These are phyloP conservation scores for Tipula confusa DNA, from an alignment of 2,888 invertebrate genomes.

Conservation along the genomic window DNA sequence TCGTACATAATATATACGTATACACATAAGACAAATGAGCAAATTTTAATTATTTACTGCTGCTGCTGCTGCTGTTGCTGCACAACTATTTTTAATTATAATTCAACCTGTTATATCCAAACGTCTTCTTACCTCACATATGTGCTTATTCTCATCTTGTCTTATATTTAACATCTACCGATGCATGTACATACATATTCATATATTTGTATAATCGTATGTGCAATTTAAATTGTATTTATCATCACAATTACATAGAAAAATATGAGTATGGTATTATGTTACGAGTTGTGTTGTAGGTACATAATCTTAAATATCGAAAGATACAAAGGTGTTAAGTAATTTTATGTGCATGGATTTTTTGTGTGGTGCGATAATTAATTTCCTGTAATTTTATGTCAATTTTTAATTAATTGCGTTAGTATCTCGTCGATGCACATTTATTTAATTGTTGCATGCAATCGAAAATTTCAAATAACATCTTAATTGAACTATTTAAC, in stretches of 20 bases:
- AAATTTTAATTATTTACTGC: neutral
- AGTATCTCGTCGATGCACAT: neutral
- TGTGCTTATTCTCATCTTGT: neutral
- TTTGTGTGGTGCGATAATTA: slow-evolving; percentile 16
- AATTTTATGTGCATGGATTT: neutral
- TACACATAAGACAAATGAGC: no score
- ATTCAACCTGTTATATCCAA: neutral
- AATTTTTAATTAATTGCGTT: neutral
- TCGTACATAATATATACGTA: no score
- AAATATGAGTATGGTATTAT: neutral
- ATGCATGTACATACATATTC: neutral
- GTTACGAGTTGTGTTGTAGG: neutral
- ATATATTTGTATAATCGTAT: neutral
- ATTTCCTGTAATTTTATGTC: slow-evolving; percentile 25
- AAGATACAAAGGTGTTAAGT: slow-evolving; percentile 16
- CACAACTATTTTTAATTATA: neutral
- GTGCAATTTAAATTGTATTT: slow-evolving; percentile 25
- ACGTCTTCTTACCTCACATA: neutral
- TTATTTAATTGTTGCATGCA: neutral
- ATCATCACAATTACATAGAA: neutral
- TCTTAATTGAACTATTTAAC: neutral
- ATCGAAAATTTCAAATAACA: neutral
- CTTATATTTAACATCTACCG: neutral
- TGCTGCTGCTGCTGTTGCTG: neutral
- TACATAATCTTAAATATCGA: neutral